Evolutionary conservation across 1,140 invertebrate genomes (phyloP), one percentile per base, ranked within the genome.

Genomic region (Ylistrum balloti): DNA sequence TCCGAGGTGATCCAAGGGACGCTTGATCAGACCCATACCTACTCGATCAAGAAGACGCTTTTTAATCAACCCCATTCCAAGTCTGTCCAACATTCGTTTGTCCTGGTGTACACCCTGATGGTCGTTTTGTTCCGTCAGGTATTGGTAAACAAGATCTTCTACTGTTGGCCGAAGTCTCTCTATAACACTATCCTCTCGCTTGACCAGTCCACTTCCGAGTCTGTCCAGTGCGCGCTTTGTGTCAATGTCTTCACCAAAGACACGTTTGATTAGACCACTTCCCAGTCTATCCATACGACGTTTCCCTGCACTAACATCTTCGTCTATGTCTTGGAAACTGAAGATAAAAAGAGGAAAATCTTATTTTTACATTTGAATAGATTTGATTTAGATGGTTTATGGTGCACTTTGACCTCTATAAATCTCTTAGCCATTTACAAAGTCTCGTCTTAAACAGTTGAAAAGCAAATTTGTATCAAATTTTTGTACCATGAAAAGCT

Each of bases 41-140:
- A 88, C 45, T 32, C 32, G 45, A 88, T 88, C 88, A 33, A 88
- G 33, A 22, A 33, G 88, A 56, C 88, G 88, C 41, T 88, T 88
- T 15, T 88, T 88, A 11, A 88, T 56, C 45, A 88, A 88, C 10
- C 88, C 88, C 88, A 88, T 88, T 56, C 88, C 88, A 10, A 88
- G 10, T 56, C 28, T 48, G 74, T 88, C 88, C n/a, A 88, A 85
- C n/a, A 85, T 33, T 3, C 56, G 33, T 88, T 88, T 88, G 0
- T 35, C 56, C 35, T 85, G 45, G 35, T 35, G 33, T 13, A 22
- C 38, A 41, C 20, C 33, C 45, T 33, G 33, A 15, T 33, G 28
- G 2, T 22, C 56, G 3, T 32, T 45, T 17, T 33, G 45, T 33
- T 28, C 32, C 45, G 33, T 88, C 28, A 38, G 33, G 20, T 17